These are phyloP conservation scores for Cephus rjabovi DNA, from an alignment of 2,888 invertebrate genomes.

Conservation along the genomic window DNA sequence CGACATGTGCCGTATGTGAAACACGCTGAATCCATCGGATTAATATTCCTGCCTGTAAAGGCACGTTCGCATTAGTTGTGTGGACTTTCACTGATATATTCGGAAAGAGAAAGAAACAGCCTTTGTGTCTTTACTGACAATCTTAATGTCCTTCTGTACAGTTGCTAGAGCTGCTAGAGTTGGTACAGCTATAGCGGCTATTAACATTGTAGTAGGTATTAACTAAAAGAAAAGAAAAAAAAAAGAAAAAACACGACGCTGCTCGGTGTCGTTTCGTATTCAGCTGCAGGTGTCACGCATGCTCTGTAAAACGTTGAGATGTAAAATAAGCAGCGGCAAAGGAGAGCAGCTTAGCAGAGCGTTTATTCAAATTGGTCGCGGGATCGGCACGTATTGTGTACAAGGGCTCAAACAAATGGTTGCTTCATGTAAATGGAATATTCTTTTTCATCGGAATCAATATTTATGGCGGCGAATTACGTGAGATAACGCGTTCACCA, in stretches of 20 bases:
- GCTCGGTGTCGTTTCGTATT: not conserved
- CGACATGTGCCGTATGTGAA: not conserved
- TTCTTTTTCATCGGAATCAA: conserved; percentile 28
- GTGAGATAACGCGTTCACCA: conserved; percentile 21
- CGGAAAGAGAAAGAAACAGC: not conserved
- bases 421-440: conserved; percentile 40
- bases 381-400: conserved; percentile 20
- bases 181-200: not conserved
- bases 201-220: not conserved
- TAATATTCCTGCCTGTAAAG: not conserved
- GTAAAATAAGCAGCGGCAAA: not conserved
- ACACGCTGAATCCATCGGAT: not conserved
- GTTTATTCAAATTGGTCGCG: conserved; percentile 47
- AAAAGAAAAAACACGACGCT: not conserved
- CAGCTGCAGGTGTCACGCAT: not conserved
- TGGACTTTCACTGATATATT: not conserved
- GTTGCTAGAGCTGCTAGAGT: not conserved
- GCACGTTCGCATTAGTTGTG: not conserved
- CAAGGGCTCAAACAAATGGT: conserved; percentile 35
- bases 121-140: not conserved
- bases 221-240: not conserved
- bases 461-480: conserved; percentile 28
- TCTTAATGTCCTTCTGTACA: not conserved
- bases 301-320: not conserved
- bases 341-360: conserved; percentile 33